Evolutionary conservation across 2,888 invertebrate species (phyloP), one percentile per base, ranked within the genome.

Genomic region (Tiliacea aurago): DNA sequence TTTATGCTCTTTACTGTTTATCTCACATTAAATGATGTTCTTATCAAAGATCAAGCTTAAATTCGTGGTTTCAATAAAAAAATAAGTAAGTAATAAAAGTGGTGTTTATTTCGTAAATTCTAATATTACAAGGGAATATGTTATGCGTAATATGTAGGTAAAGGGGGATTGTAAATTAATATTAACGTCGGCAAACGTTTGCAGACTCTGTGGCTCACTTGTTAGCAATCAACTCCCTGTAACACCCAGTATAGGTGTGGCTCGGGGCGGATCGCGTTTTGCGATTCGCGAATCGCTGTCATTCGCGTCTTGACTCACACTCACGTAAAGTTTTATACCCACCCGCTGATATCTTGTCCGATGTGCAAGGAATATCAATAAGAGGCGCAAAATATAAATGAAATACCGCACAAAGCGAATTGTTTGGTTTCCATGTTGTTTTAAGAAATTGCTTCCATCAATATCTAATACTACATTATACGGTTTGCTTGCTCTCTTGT

Each of bases 351-450:
- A 93, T 91, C 92, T 91, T 86, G 84, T 84, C 80, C 88, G 90
- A 91, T 91, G 93, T 90, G 90, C 86, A 85, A 81, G 84, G 94
- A 94, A 94, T 94, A 94, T 91, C 93, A 94, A 94, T 94, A 92
- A 89, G 91, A 90, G 87, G 86, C 88, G 87, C 88, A 90, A 92
- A 92, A 91, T 91, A 91, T 89, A 92, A 91, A 92, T 91, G 91
- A 91, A 93, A 93, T 93, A 92, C 89, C 90, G 83, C 84, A 85
- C 87, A 84, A 90, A 86, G 89, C 87, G 90, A 89, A 91, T 88
- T 88, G 89, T 91, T 91, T 84, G 86, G 86, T 85, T 80, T 85
- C 87, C 83, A 86, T 89, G 88, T 90, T 91, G 84, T 88, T 87
- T 86, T 85, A 90, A 88, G 86, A 89, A 89, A 90, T 86, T 85